A percentile compares a stretch with the other conserved stretches of the same genome.
Evolutionary conservation across 2,113 vertebrate genomes (phyloP).

Genomic region (Porphyrio hochstetteri): DNA sequence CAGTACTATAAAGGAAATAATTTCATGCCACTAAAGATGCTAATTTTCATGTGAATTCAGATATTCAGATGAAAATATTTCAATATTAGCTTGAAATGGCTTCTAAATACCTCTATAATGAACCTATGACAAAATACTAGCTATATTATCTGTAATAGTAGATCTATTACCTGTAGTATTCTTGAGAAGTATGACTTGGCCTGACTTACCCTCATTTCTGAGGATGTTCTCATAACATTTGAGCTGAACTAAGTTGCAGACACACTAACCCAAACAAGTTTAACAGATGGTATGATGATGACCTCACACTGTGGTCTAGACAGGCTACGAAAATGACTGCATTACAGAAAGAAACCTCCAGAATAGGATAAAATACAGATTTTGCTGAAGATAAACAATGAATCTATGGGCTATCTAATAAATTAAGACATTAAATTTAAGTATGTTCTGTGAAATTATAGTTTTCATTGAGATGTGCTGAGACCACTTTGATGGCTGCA

Average conservation of each 20-base stretch:
- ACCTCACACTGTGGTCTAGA: conserved; percentile 48
- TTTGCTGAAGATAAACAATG: background rate
- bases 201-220: background rate
- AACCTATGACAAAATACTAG: background rate
- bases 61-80: background rate
- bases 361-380: background rate
- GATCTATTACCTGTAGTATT: background rate
- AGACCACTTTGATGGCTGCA: background rate
- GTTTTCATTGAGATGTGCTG: background rate
- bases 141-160: background rate
- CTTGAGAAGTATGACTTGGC: background rate
- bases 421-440: background rate
- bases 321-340: background rate
- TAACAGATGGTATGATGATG: background rate
- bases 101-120: background rate
- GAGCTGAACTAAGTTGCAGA: background rate
- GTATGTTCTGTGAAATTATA: background rate
- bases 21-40: background rate
- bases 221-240: background rate
- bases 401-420: background rate
- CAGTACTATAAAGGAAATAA: background rate
- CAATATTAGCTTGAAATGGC: background rate
- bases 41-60: background rate
- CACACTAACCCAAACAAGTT: background rate
- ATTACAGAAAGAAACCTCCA: background rate